phyloP scores from a whole-genome alignment of 2,113 vertebrate species.

The Daphoenositta chrysoptera region DNA sequence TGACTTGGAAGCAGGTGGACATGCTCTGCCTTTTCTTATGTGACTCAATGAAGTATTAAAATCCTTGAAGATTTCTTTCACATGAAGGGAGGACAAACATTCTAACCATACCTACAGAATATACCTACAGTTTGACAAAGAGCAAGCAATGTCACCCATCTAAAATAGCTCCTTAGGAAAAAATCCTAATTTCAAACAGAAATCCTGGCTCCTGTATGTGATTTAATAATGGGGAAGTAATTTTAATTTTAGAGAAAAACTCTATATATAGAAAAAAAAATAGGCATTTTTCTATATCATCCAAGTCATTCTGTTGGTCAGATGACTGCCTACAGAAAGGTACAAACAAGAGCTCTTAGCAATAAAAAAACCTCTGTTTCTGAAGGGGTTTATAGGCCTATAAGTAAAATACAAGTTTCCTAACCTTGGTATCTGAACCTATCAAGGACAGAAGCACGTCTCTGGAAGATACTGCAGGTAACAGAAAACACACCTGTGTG shows the following conservation, averaged over 20 bases:
- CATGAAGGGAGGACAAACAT: background rate
- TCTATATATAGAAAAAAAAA: background rate
- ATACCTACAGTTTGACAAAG: background rate
- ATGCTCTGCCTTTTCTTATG: background rate
- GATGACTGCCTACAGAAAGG: background rate
- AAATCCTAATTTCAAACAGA: background rate
- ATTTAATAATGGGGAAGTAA: background rate
- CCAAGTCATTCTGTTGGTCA: background rate
- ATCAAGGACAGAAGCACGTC: background rate
- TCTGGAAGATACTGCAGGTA: background rate
- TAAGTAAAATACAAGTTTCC: background rate
- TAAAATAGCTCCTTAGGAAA: background rate
- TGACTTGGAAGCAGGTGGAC: background rate
- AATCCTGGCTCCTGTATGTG: background rate
- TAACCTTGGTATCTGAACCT: background rate
- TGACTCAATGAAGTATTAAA: background rate
- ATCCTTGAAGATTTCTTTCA: background rate
- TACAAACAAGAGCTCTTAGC: background rate
- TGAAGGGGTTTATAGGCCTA: background rate
- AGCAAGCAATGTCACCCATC: background rate
- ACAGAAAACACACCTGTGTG: background rate
- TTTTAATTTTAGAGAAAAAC: background rate
- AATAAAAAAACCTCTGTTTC: background rate
- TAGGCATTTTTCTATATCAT: background rate
- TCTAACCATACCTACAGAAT: background rate